Percentiles rank a stretch among this genome's conserved stretches.
phyloP scores from a whole-genome alignment of 2,113 vertebrate species.

The Onychorhynchus coronatus region DNA sequence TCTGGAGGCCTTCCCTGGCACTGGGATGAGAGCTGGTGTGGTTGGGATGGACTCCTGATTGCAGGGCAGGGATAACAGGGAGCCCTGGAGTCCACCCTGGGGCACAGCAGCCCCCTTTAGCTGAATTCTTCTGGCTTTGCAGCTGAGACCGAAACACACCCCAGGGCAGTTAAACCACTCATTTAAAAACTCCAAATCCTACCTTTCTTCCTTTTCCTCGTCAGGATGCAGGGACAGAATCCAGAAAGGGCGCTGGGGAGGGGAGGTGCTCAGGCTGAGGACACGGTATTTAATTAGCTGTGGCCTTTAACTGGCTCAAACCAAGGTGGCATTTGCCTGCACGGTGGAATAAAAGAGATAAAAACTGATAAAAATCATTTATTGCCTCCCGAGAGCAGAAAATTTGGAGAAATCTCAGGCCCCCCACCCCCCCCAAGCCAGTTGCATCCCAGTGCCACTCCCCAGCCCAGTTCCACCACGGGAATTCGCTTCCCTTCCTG shows the following conservation, averaged over 20 bases:
- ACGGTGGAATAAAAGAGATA: background rate
- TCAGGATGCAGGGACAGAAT: background rate
- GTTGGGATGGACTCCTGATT: background rate
- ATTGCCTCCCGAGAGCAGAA: background rate
- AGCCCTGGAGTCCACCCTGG: background rate
- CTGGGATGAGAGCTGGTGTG: background rate
- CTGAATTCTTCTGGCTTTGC: background rate
- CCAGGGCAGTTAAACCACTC: background rate
- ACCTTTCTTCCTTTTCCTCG: background rate
- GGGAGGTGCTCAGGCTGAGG: background rate
- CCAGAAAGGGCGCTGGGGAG: background rate
- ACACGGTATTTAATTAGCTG: slow-evolving; percentile 28
- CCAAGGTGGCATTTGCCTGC: background rate
- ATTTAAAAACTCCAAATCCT: rapidly evolving
- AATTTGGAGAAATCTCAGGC: background rate
- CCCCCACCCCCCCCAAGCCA: background rate
- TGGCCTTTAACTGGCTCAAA: slow-evolving; percentile 1
- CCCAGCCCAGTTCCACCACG: background rate
- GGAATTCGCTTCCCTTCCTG: slow-evolving; percentile 28
- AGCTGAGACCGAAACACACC: background rate
- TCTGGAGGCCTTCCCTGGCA: background rate
- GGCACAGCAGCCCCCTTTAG: rapidly evolving
- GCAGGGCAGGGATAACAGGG: background rate
- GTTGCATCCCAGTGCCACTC: background rate
- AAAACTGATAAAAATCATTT: background rate